These are phyloP conservation scores for Steromphala cineraria DNA, from an alignment of 2,888 invertebrate genomes.

Conservation along the genomic window DNA sequence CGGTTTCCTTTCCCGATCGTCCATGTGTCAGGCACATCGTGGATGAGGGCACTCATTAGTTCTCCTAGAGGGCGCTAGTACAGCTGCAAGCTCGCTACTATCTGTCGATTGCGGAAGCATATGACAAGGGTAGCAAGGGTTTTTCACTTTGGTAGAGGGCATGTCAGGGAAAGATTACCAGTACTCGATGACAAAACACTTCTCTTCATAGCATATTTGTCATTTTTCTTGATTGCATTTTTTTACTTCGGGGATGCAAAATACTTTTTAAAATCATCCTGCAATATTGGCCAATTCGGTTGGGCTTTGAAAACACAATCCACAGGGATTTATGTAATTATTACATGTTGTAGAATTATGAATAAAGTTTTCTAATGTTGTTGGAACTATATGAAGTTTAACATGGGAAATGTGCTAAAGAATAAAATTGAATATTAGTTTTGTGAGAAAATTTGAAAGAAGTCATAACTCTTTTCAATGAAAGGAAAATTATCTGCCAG, in stretches of 20 bases:
- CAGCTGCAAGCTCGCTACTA: neutral
- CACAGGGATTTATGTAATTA: too few relatives aligned
- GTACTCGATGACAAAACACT: slow-evolving; percentile 17
- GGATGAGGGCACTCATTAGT: slow-evolving; percentile 17
- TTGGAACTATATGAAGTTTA: too few relatives aligned
- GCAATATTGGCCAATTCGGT: slow-evolving; percentile 1
- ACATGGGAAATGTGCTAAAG: too few relatives aligned
- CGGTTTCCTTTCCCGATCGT: slow-evolving; percentile 12
- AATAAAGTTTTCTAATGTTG: too few relatives aligned
- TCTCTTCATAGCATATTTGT: neutral
- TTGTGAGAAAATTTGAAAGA: too few relatives aligned
- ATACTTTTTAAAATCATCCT: neutral
- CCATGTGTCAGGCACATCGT: neutral
- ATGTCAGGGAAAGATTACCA: slow-evolving; percentile 5
- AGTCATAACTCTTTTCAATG: too few relatives aligned
- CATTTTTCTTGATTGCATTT: slow-evolving; percentile 20
- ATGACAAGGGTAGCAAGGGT: neutral
- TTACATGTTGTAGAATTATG: too few relatives aligned
- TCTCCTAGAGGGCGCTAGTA: neutral
- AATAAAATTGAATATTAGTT: too few relatives aligned
- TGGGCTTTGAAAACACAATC: too few relatives aligned
- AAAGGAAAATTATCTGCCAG: too few relatives aligned
- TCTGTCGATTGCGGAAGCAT: neutral
- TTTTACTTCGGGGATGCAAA: neutral
- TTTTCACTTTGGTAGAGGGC: neutral